Evolutionary conservation across 1,140 invertebrate genomes (phyloP).

Genomic region (Bradynema listronoti): DNA sequence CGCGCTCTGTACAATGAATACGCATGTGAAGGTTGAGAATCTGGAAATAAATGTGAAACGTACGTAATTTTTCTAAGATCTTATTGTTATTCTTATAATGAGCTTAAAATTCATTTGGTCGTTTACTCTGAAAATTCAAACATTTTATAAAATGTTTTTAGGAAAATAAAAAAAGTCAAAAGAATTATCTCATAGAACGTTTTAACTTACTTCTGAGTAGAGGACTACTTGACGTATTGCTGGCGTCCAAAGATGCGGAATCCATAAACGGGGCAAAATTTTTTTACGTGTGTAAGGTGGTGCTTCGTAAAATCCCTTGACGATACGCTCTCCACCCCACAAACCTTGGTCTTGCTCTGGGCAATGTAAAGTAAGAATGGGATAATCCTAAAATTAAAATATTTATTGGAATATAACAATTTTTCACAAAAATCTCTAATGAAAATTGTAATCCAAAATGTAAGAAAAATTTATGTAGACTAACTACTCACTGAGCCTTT

Average conservation of each 20-base stretch:
- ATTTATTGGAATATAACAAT: no score
- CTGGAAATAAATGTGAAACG: no score
- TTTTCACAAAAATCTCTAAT: no score
- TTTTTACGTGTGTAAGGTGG: conserved; percentile 49
- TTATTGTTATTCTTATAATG: no score
- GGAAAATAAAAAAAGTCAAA: no score
- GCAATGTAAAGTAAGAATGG: conserved; percentile 71
- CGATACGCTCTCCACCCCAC: conserved; percentile 90
- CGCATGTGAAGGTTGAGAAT: conserved; percentile 78
- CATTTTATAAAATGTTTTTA: background rate
- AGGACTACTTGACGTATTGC: conserved; percentile 71
- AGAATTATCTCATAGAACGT: no score
- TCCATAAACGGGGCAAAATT: conserved; percentile 52
- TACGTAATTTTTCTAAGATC: no score
- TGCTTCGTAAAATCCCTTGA: conserved; percentile 77
- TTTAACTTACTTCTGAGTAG: conserved; percentile 70
- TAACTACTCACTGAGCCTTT: no score
- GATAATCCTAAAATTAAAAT: conserved; percentile 50
- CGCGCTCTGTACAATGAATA: conserved; percentile 71
- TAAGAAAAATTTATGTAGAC: no score
- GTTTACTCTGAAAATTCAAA: background rate
- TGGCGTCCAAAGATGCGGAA: conserved; percentile 81
- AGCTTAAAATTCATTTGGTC: no score
- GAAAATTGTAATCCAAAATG: no score
- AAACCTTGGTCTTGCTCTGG: conserved; percentile 75